Percentiles rank a stretch among this genome's conserved stretches.
These are phyloP conservation scores for Orycteropus afer DNA, from an alignment of 2,113 vertebrate genomes.

Conservation along the genomic window DNA sequence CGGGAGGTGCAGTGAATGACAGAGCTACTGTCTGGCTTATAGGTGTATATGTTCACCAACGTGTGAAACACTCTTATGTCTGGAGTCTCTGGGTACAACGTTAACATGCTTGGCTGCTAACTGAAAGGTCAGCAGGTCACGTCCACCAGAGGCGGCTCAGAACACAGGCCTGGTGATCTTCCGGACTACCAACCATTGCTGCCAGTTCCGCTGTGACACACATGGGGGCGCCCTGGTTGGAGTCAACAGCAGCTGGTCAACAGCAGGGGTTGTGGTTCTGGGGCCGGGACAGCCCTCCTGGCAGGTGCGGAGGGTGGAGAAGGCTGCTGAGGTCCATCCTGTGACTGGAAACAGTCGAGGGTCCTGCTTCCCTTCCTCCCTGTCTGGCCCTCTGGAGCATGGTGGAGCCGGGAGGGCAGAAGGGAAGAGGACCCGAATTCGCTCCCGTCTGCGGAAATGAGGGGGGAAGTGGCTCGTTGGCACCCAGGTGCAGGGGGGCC, in stretches of 20 bases:
- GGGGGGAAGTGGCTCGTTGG: not conserved
- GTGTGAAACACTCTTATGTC: not conserved
- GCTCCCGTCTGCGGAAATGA: rapidly evolving
- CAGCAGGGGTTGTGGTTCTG: conserved; percentile 65
- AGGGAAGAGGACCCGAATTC: not conserved
- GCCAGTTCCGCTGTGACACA: not conserved
- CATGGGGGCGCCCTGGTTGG: too few relatives aligned
- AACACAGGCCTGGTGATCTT: not conserved
- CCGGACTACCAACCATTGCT: not conserved
- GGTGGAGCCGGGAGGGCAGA: not conserved
- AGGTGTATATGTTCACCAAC: too few relatives aligned
- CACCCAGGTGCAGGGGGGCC: not conserved
- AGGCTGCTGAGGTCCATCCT: not conserved
- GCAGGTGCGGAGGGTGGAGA: rapidly evolving
- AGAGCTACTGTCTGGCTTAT: not conserved
- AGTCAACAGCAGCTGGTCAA: not conserved
- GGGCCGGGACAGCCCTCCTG: conserved; percentile 24
- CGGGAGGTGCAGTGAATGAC: not conserved
- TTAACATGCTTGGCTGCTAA: not conserved
- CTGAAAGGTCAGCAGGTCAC: not conserved
- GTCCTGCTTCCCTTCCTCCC: conserved; percentile 53
- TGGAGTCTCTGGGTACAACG: not conserved
- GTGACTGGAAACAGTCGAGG: not conserved
- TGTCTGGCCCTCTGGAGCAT: conserved; percentile 43
- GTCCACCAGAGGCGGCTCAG: not conserved